Evolutionary conservation across 2,797 vertebrate genomes (phyloP).

Genomic region (Nyctalus aviator): DNA sequence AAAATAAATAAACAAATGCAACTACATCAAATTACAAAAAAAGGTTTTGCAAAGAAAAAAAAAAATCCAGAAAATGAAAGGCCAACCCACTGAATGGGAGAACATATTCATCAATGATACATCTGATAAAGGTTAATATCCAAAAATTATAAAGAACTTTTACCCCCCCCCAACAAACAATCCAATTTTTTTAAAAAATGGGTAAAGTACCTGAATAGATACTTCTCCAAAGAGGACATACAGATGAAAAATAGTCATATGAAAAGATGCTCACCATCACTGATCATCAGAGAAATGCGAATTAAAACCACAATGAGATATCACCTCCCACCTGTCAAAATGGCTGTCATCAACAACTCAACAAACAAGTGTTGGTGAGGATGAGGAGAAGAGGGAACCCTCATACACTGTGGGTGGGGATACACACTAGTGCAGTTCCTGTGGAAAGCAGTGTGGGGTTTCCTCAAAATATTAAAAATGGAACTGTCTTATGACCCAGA

Average conservation of each 20-base stretch:
- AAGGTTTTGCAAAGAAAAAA: not conserved
- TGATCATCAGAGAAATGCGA: not conserved
- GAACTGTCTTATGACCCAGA: not conserved
- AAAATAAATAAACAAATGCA: not conserved
- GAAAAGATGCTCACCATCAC: not conserved
- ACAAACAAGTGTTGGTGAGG: not conserved
- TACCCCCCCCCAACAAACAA: not conserved
- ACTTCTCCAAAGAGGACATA: not conserved
- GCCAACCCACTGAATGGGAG: not conserved
- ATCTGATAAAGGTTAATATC: not conserved
- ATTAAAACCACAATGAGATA: not conserved
- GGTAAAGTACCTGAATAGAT: not conserved
- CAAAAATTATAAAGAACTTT: not conserved
- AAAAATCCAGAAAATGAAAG: not conserved
- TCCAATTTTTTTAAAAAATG: not conserved
- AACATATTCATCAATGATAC: not conserved
- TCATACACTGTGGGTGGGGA: not conserved
- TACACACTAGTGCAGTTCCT: not conserved
- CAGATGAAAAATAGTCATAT: not conserved
- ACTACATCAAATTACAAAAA: not conserved
- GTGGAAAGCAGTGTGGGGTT: not conserved
- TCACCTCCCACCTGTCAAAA: not conserved
- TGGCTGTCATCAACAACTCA: not conserved
- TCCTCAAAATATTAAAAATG: not conserved
- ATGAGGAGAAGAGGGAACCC: not conserved